phyloP scores from a whole-genome alignment of 2,797 vertebrate species.

The Anisognathus igniventris region DNA sequence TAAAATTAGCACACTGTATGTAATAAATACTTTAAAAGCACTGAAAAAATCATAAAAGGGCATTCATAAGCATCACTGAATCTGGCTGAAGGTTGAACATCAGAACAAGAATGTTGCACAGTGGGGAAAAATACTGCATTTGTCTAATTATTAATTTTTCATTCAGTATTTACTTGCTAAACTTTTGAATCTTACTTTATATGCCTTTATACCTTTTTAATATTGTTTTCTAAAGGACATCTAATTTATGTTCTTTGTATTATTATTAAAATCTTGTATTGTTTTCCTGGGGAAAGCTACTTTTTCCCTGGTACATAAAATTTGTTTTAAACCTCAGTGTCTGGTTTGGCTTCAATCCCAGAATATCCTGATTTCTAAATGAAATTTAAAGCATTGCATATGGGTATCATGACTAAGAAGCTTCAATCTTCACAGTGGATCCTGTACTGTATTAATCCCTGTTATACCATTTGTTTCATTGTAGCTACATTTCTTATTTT shows the following conservation, averaged over 20 bases:
- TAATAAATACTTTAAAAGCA: neutral
- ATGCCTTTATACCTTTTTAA: neutral
- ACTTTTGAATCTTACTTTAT: neutral
- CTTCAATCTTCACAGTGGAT: neutral
- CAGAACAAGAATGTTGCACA: neutral
- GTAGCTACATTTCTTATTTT: neutral
- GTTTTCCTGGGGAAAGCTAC: neutral
- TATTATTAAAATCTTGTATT: neutral
- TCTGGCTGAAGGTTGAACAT: neutral
- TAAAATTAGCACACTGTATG: neutral
- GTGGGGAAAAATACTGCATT: neutral
- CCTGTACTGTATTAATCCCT: neutral
- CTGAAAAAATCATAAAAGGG: neutral
- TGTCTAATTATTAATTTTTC: neutral
- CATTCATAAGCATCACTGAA: neutral
- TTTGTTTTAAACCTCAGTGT: conserved; percentile 33
- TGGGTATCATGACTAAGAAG: conserved; percentile 5
- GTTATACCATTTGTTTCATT: neutral
- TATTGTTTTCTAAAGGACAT: neutral
- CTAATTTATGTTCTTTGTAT: neutral
- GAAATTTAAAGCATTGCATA: conserved; percentile 23
- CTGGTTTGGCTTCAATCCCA: conserved; percentile 42
- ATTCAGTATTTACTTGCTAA: neutral
- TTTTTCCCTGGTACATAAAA: neutral
- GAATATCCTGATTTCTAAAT: conserved; percentile 40